Base-by-base conservation (phyloP, 2,797 vertebrate species). In the Protonibea diacanthus region DNA sequence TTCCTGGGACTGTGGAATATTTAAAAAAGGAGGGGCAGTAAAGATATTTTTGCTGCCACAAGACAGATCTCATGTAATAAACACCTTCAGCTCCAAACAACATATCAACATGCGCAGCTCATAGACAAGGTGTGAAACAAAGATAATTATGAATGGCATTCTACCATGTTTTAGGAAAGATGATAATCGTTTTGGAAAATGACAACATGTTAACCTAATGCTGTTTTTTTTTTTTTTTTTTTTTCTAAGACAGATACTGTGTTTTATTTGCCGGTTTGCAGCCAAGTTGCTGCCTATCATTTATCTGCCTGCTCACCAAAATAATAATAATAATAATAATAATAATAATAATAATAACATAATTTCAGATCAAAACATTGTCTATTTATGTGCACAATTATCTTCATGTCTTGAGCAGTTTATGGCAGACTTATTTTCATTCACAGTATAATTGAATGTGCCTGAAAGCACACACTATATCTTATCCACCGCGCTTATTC, bases 401-500 rank as follows among this genome's bases (percentile, higher is more conserved):
- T 40, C n/a, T 23, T 59, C n/a, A 64, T 27, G 59, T 75, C 27
- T 47, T 55, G 25, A 56, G 47, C 27, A 56, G 48, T 71, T 71
- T 14, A 27, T 49, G 20, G 17, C 23, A 9, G 25, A 52, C 6
- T 0, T 29, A 15, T 65, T 59, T 65, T 23, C 13, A 42, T 48
- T 53, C 21, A 40, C 17, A 23, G 12, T 5, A 4, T 9, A 1
- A 49, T 65, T n/a, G n/a, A n/a, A n/a, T n/a, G n/a, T n/a, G n/a
- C n/a, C n/a, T n/a, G n/a, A n/a, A n/a, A n/a, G n/a, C n/a, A n/a
- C n/a, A n/a, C n/a, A n/a, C n/a, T n/a, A n/a, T n/a, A n/a, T n/a
- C n/a, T n/a, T n/a, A n/a, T n/a, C n/a, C n/a, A n/a, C n/a, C n/a
- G n/a, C n/a, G n/a, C n/a, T n/a, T n/a, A n/a, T n/a, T n/a, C n/a